phyloP scores from a whole-genome alignment of 2,888 invertebrate genomes.

The Villa cingulata region DNA sequence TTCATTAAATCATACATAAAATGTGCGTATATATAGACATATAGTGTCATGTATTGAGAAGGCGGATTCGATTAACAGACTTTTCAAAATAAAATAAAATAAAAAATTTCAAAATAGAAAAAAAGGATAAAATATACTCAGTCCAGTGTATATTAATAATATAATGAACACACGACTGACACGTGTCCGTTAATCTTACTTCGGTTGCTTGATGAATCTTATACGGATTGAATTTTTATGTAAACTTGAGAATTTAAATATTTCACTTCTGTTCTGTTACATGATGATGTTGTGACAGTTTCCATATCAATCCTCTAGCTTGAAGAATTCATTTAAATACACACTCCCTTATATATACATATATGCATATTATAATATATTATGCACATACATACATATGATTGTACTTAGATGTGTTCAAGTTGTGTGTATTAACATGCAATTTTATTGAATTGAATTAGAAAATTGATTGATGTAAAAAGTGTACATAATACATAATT shows the following conservation, averaged over 20 bases:
- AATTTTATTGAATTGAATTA: background rate
- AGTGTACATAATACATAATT: background rate
- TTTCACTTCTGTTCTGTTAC: too few species aligned
- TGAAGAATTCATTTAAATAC: too few species aligned
- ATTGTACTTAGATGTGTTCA: background rate
- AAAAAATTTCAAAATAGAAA: too few species aligned
- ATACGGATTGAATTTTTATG: slow-evolving; percentile 4
- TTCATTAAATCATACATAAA: too few species aligned
- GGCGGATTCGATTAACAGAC: slow-evolving; percentile 6
- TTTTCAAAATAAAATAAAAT: too few species aligned
- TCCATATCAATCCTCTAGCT: background rate
- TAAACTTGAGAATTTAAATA: slow-evolving; percentile 8
- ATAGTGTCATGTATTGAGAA: background rate
- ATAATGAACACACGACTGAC: slow-evolving; percentile 2
- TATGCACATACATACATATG: too few species aligned
- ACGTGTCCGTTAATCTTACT: slow-evolving; percentile 7
- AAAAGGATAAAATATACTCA: too few species aligned
- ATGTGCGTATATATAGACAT: too few species aligned
- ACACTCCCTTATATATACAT: background rate
- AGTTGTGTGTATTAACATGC: background rate
- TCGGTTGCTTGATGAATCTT: background rate
- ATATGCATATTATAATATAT: too few species aligned
- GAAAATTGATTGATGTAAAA: slow-evolving; percentile 4
- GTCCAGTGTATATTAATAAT: too few species aligned
- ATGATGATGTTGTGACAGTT: slow-evolving; percentile 9